Percentiles rank a stretch among this genome's conserved stretches.
These are phyloP conservation scores for Rotaria macrura DNA, from an alignment of 2,888 invertebrate species.

Conservation along the genomic window DNA sequence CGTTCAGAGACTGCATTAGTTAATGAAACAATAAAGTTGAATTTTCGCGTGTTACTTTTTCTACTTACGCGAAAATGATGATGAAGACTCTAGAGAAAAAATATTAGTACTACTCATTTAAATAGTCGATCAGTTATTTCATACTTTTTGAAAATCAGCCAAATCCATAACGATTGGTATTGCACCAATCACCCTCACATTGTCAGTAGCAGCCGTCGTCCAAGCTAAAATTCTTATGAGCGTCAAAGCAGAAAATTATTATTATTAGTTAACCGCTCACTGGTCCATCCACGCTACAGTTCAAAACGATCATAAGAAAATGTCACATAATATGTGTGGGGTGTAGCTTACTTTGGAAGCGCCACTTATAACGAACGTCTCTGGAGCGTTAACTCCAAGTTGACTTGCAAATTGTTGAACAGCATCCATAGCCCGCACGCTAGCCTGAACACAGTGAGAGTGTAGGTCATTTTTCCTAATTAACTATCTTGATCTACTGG, in stretches of 20 bases:
- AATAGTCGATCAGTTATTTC: not conserved
- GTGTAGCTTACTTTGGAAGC: slow-evolving; percentile 39
- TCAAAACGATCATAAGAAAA: not conserved
- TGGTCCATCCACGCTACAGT: slow-evolving; percentile 31
- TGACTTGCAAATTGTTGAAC: slow-evolving; percentile 22
- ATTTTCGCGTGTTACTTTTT: not conserved
- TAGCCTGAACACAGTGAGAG: not conserved
- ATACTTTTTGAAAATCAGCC: slow-evolving; percentile 39
- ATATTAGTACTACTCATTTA: not conserved
- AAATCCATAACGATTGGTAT: slow-evolving; percentile 43
- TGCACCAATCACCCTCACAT: slow-evolving; percentile 40
- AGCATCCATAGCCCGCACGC: slow-evolving; percentile 30
- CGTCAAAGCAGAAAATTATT: not conserved
- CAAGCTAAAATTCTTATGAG: slow-evolving; percentile 36
- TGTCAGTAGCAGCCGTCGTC: slow-evolving; percentile 40
- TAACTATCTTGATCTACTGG: not conserved
- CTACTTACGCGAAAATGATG: slow-evolving; percentile 38
- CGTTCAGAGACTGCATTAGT: slow-evolving; percentile 39
- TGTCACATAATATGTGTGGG: not conserved
- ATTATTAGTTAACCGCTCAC: not conserved
- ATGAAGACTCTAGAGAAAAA: slow-evolving; percentile 37
- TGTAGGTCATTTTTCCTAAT: not conserved
- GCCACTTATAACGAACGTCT: slow-evolving; percentile 39
- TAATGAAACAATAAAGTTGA: not conserved
- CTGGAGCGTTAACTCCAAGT: slow-evolving; percentile 33